phyloP scores from a whole-genome alignment of 2,797 vertebrate genomes.

The Tadarida brasiliensis region DNA sequence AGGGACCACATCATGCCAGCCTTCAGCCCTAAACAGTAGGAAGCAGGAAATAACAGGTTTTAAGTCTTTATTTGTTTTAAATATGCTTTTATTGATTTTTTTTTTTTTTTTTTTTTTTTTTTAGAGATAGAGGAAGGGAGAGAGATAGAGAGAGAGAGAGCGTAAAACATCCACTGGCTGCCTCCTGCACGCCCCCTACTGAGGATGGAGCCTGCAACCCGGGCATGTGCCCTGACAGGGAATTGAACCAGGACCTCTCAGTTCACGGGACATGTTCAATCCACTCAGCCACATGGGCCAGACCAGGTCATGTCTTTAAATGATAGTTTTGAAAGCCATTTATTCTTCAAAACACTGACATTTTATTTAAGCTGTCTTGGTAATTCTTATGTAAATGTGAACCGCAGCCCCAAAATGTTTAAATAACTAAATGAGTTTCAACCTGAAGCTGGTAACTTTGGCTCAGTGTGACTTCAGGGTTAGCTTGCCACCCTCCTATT shows the following conservation, averaged over 20 bases:
- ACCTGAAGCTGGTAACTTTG: not conserved
- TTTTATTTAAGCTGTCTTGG: not conserved
- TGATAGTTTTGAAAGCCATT: not conserved
- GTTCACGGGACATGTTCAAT: too few species aligned
- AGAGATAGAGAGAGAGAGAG: too few species aligned
- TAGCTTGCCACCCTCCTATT: not conserved
- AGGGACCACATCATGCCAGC: not conserved
- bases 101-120: too few species aligned
- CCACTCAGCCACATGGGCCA: too few species aligned
- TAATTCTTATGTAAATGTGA: not conserved
- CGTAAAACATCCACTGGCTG: too few species aligned
- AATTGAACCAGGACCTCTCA: too few species aligned
- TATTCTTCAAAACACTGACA: not conserved
- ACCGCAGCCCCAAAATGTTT: not conserved
- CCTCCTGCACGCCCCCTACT: too few species aligned
- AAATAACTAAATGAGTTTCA: not conserved
- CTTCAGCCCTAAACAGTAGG: not conserved
- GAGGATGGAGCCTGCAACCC: too few species aligned
- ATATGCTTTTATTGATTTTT: too few species aligned
- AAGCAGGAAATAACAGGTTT: not conserved
- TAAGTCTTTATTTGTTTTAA: not conserved
- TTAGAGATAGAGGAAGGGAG: too few species aligned
- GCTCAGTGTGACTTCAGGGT: not conserved
- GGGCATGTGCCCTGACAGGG: too few species aligned
- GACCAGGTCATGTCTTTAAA: not conserved